Evolutionary conservation across 1,140 invertebrate genomes (phyloP).

Genomic region (Drosophila kurseongensis): DNA sequence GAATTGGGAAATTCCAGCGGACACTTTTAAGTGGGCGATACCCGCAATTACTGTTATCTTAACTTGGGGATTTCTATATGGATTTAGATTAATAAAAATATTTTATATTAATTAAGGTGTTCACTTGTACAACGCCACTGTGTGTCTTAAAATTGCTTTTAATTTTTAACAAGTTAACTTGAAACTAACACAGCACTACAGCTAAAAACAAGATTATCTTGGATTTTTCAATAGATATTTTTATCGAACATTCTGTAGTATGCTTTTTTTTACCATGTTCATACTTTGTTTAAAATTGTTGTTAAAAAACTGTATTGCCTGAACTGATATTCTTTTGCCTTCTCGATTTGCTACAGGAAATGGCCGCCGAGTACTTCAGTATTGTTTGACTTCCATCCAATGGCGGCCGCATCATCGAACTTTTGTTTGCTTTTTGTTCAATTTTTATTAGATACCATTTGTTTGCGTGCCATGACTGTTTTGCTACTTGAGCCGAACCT

Average conservation of each 20-base stretch:
- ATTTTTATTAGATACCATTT: conserved; percentile 73
- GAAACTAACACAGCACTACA: no score
- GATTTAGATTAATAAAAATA: not conserved
- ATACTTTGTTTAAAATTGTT: not conserved
- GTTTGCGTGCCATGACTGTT: conserved; percentile 44
- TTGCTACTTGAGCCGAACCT: conserved; percentile 47
- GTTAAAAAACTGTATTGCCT: not conserved
- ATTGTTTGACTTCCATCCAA: conserved; percentile 39
- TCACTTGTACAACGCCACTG: no score
- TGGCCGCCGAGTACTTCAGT: conserved; percentile 22
- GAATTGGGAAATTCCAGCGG: not conserved
- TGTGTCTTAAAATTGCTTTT: no score
- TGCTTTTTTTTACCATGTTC: not conserved
- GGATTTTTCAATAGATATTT: no score
- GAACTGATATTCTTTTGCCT: conserved; percentile 10
- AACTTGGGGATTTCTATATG: not conserved
- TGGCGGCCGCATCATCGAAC: conserved; percentile 34
- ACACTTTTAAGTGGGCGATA: not conserved
- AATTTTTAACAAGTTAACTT: no score
- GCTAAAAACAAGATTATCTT: no score
- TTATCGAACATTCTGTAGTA: no score
- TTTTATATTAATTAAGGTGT: no score
- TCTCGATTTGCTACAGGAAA: conserved; percentile 26
- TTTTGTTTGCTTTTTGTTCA: conserved; percentile 44
- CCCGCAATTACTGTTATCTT: not conserved